Base-by-base conservation (phyloP, 1,140 invertebrate species). In the Lysiphlebus fabarum region DNA sequence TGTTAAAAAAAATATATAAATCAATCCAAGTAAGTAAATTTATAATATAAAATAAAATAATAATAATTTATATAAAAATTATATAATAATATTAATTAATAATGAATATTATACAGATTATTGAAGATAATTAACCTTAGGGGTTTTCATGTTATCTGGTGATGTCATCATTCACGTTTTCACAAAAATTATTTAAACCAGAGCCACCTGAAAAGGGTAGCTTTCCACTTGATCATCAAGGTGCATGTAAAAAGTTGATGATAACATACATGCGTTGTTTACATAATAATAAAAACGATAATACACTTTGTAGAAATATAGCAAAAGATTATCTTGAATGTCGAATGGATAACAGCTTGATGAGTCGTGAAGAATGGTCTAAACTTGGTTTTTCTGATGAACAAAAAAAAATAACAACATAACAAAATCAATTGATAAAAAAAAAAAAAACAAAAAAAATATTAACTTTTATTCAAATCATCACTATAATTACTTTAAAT, bases 171-270 rank as follows among this genome's bases (percentile, higher is more conserved):
- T 87, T 91, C 83, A 91, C 88, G 58, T 92, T 92, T 83, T 85
- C 84, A 41, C 90, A 93, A 77, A 95, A 93, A 76, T 76, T 81
- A 60, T 94, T 95, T 68, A 87, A 82, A 59, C 90, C 92, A 6
- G 88, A 86, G 50, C 86, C 94, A 42, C 95, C 95, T 42, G 90
- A 94, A 38, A 82, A 82, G 65, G 89, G 89, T 42, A 94, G 91
- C 77, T 98, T 98, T 82, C 95, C 95, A 12, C 76, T 98, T 62
- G 95, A 98, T 79, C 93, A 97, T 77, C 90, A 95, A 65, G 90
- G 90, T 56, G 65, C 88, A 56, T 98, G 96, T 74, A 96, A 93
- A 76, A 82, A 83, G 66, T 83, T 83, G 51, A 97, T 97, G 91
- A 74, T 92, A 1, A 86, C 89, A 53, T 98, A 96, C 75, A 93